A percentile compares a stretch with the other conserved stretches of the same genome.
Conservation (phyloP, 2,888 invertebrate genomes). For the Empis stercorea region DNA sequence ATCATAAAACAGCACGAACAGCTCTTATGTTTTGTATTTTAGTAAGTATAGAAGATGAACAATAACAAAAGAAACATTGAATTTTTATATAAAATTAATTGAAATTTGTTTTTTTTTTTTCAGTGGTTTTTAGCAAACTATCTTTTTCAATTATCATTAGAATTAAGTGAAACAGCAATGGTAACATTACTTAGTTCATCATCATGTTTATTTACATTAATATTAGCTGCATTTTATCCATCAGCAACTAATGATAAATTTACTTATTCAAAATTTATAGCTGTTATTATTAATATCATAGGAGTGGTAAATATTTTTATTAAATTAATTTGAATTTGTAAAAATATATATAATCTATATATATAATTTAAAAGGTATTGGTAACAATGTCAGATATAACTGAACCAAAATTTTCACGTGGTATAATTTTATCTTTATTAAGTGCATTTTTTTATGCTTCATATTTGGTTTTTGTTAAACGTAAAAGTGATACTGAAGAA, state of each 20-base stretch:
- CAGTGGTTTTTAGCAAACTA: constrained; percentile 95
- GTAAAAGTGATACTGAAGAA: constrained; percentile 82
- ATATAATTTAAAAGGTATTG: constrained; percentile 51
- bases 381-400: constrained; percentile 64
- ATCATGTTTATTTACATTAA: constrained; percentile 77
- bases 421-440: constrained; percentile 67
- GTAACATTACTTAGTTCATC: constrained; percentile 83
- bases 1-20: constrained; percentile 62
- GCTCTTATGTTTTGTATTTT: constrained; percentile 75
- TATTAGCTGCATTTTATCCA: constrained; percentile 77
- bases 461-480: constrained; percentile 76
- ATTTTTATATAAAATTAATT: not conserved
- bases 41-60: constrained; percentile 48
- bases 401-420: constrained; percentile 58
- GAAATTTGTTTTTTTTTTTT: constrained; percentile 26
- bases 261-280: constrained; percentile 71
- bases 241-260: constrained; percentile 70
- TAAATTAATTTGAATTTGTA: too few relatives aligned
- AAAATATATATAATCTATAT: constrained; percentile 9
- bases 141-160: constrained; percentile 77
- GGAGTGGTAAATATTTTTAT: too few relatives aligned
- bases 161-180: constrained; percentile 70
- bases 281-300: constrained; percentile 62
- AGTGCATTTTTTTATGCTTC: constrained; percentile 83
- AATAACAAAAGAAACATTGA: constrained; percentile 8